These are phyloP conservation scores for Aphyosemion australe DNA, from an alignment of 2,113 vertebrate species.

Conservation along the genomic window DNA sequence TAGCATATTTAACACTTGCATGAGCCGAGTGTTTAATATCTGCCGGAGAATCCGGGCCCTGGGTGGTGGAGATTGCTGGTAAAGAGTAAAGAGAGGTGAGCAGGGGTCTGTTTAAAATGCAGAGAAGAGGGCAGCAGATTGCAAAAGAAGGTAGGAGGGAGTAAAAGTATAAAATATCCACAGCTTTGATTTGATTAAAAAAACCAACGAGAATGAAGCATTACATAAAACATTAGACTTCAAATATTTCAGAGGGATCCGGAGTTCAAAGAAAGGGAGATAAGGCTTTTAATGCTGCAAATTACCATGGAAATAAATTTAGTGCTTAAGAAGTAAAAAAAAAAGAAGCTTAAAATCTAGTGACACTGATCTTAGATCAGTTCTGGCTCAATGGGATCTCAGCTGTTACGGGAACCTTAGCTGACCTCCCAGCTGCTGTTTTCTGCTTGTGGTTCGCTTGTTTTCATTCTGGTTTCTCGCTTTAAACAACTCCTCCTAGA, in stretches of 20 bases:
- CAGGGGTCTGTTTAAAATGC: conserved; percentile 64
- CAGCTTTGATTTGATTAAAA: conserved; percentile 72
- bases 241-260: conserved; percentile 46
- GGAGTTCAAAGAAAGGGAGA: conserved; percentile 52
- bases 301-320: conserved; percentile 62
- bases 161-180: conserved; percentile 12
- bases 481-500: neutral
- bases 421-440: conserved; percentile 4
- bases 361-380: conserved; percentile 17
- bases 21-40: conserved; percentile 60
- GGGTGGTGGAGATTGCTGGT: conserved; percentile 52
- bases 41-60: conserved; percentile 45
- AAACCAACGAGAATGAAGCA: conserved; percentile 50
- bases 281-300: conserved; percentile 55
- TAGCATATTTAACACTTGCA: conserved; percentile 75
- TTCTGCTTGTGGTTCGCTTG: neutral
- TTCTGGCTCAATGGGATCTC: neutral
- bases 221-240: conserved; percentile 62
- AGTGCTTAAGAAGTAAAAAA: neutral
- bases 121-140: conserved; percentile 39
- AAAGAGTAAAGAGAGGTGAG: conserved; percentile 57
- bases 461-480: neutral
- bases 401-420: neutral
- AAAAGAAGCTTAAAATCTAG: conserved; percentile 19
- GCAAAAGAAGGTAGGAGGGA: conserved; percentile 40